These are phyloP conservation scores for Hylaea fasciaria DNA, from an alignment of 2,888 invertebrate species.

Conservation along the genomic window DNA sequence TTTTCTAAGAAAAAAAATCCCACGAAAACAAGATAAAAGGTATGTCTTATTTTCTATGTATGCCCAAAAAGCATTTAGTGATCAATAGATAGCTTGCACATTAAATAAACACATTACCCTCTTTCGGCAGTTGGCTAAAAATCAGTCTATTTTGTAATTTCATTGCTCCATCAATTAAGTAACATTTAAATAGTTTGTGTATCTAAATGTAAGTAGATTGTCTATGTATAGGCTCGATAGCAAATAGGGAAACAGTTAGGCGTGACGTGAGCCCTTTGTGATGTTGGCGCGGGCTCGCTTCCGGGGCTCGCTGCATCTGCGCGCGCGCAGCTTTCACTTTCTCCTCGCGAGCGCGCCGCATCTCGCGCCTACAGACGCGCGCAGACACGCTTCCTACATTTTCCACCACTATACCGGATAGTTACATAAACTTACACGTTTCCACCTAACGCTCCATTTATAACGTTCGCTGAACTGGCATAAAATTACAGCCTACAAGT, in stretches of 20 bases:
- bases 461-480: conserved; percentile 26
- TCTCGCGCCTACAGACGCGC: conserved; percentile 65
- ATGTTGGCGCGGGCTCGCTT: conserved; percentile 67
- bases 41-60: too few species aligned
- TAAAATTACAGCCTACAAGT: conserved; percentile 34
- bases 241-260: conserved; percentile 22
- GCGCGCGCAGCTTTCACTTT: conserved; percentile 81
- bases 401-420: conserved; percentile 66
- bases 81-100: too few species aligned
- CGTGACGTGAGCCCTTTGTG: conserved; percentile 69
- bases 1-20: too few species aligned
- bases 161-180: background rate
- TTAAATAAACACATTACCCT: too few species aligned
- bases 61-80: too few species aligned
- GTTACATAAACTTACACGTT: conserved; percentile 54
- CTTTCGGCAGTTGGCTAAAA: too few species aligned
- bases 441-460: conserved; percentile 30
- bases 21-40: too few species aligned
- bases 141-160: too few species aligned
- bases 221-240: background rate
- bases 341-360: conserved; percentile 68
- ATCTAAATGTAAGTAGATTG: background rate
- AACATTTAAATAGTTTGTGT: background rate
- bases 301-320: conserved; percentile 77
- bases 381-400: conserved; percentile 70